Evolutionary conservation across 2,888 invertebrate genomes (phyloP).

Genomic region (Adelognathus sp.): DNA sequence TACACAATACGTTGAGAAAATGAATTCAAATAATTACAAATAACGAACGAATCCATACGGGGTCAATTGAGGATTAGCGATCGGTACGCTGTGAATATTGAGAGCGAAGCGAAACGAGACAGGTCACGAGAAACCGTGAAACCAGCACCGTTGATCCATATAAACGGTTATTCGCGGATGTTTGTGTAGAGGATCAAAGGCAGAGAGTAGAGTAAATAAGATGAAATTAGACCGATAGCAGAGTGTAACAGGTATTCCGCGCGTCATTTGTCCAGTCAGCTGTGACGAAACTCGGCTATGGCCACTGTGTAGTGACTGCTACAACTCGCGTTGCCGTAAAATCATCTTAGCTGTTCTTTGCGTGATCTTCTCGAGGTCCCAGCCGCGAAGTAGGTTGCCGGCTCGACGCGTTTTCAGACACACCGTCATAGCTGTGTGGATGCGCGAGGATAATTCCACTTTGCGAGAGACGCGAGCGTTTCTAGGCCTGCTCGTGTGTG

Average conservation of each 20-base stretch:
- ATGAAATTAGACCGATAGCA: neutral
- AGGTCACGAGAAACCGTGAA: neutral
- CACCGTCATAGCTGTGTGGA: constrained; percentile 16
- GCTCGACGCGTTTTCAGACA: constrained; percentile 34
- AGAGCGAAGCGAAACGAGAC: neutral
- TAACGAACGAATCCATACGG: neutral
- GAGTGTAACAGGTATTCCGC: constrained; percentile 35
- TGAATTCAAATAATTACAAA: neutral
- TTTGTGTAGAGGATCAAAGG: neutral
- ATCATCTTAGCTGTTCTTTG: constrained; percentile 53
- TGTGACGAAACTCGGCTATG: constrained; percentile 58
- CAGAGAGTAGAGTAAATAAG: neutral
- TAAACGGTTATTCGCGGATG: neutral
- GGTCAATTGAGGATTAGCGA: no score
- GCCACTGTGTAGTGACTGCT: constrained; percentile 12
- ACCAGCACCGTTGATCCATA: neutral
- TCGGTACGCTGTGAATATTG: neutral
- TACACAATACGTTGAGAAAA: no score
- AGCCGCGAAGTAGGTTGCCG: constrained; percentile 49
- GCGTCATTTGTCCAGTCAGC: constrained; percentile 64
- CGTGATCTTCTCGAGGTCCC: constrained; percentile 47
- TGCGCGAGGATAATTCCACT: constrained; percentile 34
- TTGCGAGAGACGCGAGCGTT: constrained; percentile 22
- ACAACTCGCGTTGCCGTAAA: constrained; percentile 26
- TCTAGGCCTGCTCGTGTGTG: constrained; percentile 27